Evolutionary conservation across 2,888 invertebrate genomes (phyloP).

Genomic region (Cataglyphis rosenhaueri): DNA sequence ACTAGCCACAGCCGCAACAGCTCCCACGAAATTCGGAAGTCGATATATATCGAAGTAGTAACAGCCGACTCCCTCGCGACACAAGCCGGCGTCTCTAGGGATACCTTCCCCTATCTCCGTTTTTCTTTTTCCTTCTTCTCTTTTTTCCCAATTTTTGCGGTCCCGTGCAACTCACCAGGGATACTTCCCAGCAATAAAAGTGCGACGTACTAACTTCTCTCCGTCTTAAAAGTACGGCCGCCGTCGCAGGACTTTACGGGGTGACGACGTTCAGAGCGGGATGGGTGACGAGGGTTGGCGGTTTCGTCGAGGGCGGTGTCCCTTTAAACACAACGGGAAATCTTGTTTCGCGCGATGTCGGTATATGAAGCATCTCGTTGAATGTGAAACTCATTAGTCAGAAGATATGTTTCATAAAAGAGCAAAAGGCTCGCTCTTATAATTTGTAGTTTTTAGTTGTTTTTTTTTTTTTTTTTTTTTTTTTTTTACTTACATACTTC

Average conservation of each 20-base stretch:
- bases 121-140: neutral
- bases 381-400: constrained; percentile 13
- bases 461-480: constrained; percentile 12
- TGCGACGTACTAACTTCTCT: constrained; percentile 65
- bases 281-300: constrained; percentile 33
- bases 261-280: constrained; percentile 51
- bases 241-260: constrained; percentile 69
- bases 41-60: constrained; percentile 65
- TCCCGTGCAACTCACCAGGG: constrained; percentile 55
- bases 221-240: constrained; percentile 70
- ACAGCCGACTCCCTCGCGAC: constrained; percentile 54
- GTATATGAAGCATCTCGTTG: neutral
- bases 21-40: constrained; percentile 63
- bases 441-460: neutral
- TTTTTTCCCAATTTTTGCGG: constrained; percentile 68
- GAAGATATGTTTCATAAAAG: neutral
- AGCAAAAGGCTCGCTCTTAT: neutral
- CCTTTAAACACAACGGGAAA: constrained; percentile 50
- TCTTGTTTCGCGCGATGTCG: constrained; percentile 49
- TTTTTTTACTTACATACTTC: neutral
- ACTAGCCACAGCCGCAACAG: constrained; percentile 1
- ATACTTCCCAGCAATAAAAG: constrained; percentile 68
- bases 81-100: constrained; percentile 61
- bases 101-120: constrained; percentile 49
- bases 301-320: constrained; percentile 31